These are phyloP conservation scores for Ceriagrion tenellum DNA, from an alignment of 2,888 invertebrate genomes.

Conservation along the genomic window DNA sequence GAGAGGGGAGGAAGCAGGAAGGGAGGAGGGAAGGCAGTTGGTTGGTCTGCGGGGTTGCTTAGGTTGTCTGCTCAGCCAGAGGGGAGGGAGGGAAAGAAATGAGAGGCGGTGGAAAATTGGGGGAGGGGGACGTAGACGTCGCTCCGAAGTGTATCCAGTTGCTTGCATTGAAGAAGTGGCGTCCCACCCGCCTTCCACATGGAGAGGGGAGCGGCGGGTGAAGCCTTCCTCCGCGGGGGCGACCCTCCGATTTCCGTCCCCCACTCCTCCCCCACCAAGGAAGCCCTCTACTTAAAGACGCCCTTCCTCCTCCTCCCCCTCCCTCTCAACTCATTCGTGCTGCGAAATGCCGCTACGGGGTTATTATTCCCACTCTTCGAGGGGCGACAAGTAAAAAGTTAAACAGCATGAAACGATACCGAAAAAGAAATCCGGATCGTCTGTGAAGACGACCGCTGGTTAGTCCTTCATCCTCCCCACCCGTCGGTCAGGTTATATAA, in stretches of 20 bases:
- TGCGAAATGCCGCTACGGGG: background rate
- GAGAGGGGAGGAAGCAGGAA: background rate
- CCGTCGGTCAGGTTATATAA: background rate
- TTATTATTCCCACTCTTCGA: background rate
- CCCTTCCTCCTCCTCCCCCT: background rate
- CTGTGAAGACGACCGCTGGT: background rate
- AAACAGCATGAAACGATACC: background rate
- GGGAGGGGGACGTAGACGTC: background rate
- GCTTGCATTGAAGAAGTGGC: background rate
- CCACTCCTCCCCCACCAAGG: background rate
- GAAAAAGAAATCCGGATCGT: background rate
- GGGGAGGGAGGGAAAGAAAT: background rate
- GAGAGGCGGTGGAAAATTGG: background rate
- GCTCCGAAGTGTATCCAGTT: slow-evolving; percentile 22
- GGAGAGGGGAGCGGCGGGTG: background rate
- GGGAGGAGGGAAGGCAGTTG: background rate
- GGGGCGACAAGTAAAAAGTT: background rate
- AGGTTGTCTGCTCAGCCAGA: background rate
- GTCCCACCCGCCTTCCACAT: background rate
- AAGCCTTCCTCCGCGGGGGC: background rate
- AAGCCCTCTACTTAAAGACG: background rate
- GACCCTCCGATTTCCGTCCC: background rate
- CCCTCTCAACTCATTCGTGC: background rate
- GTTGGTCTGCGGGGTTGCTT: background rate
- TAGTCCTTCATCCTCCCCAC: background rate